Evolutionary conservation across 2,888 invertebrate genomes (phyloP).

Genomic region (Colostygia pectinataria): DNA sequence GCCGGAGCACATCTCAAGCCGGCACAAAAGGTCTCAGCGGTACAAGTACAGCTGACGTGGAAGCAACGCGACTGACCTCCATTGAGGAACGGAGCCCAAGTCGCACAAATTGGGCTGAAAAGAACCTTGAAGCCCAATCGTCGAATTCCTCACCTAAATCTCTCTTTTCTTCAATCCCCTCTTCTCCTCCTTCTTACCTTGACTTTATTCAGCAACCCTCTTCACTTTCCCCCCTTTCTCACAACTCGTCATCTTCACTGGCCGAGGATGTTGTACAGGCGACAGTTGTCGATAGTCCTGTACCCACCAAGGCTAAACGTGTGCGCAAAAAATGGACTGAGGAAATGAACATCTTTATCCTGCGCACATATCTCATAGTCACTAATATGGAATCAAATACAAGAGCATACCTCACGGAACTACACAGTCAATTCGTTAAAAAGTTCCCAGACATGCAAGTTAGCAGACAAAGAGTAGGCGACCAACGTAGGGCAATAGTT

Average conservation of each 20-base stretch:
- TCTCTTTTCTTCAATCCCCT: conserved; percentile 1
- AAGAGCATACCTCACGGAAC: conserved; percentile 10
- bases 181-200: conserved; percentile 3
- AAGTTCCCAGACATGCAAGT: conserved; percentile 8
- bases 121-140: background rate
- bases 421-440: conserved; percentile 6
- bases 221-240: background rate
- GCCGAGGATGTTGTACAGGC: too few species aligned
- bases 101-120: background rate
- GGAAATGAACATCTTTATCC: too few species aligned
- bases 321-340: conserved; percentile 4
- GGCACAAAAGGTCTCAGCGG: background rate
- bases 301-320: conserved; percentile 1
- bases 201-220: too few species aligned
- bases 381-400: conserved; percentile 15
- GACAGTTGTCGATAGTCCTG: background rate
- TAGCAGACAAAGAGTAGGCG: conserved; percentile 17
- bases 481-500: conserved; percentile 17
- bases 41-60: background rate
- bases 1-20: background rate
- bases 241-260: background rate
- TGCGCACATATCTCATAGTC: conserved; percentile 14
- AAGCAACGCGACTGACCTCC: background rate
- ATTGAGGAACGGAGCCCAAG: conserved; percentile 6
- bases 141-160: conserved; percentile 1